Evolutionary conservation across 2,113 vertebrate genomes (phyloP).

Genomic region (Dicentrarchus labrax): DNA sequence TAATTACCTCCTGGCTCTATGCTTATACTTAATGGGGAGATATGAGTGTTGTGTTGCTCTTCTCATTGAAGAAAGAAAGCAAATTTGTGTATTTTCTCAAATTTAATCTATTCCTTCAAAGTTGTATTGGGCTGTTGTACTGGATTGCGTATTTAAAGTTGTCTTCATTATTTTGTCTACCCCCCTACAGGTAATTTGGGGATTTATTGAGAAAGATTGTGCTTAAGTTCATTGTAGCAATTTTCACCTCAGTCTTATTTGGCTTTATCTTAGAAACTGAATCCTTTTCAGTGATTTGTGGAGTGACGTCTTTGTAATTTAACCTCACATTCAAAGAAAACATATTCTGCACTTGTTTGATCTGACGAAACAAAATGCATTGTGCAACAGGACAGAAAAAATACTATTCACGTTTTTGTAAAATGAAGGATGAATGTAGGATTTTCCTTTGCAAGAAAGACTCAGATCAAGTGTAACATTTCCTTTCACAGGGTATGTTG

Average conservation of each 20-base stretch:
- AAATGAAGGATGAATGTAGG: background rate
- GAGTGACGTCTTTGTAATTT: background rate
- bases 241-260: conserved; percentile 3
- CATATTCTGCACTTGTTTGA: background rate
- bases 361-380: background rate
- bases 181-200: conserved; percentile 3
- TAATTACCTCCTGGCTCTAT: background rate
- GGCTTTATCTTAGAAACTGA: conserved; percentile 4
- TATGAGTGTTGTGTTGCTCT: background rate
- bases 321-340: background rate
- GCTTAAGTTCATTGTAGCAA: background rate
- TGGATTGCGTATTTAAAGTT: background rate
- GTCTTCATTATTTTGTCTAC: conserved; percentile 17
- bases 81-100: background rate
- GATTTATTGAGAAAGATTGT: background rate
- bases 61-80: background rate
- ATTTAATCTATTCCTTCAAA: background rate
- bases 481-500: no score
- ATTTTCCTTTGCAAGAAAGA: background rate
- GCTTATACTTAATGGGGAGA: background rate
- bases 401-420: background rate
- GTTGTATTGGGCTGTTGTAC: background rate
- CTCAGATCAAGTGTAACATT: background rate
- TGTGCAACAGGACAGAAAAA: background rate
- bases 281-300: background rate